Evolutionary conservation across 1,140 invertebrate genomes (phyloP), one percentile per base, ranked within the genome.

Genomic region (Lepidurus apus): DNA sequence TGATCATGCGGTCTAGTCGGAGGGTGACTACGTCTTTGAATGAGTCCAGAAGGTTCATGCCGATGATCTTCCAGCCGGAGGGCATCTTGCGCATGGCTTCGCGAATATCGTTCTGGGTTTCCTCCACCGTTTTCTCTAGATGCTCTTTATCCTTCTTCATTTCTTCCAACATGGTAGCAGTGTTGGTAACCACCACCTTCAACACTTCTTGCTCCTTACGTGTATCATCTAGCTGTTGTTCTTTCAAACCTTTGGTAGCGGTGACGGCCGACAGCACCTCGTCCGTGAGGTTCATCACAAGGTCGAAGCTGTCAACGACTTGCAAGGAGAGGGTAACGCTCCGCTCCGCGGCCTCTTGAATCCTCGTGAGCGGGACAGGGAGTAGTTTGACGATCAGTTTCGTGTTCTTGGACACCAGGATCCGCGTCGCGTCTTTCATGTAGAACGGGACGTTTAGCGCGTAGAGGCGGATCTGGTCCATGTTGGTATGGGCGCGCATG

Each of bases 271-370:
- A 13, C 26, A 78, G 11, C 8, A 73, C 34, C 42, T 78, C 77
- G 13, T 43, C 77, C 34, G 53, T 78, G 13, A 78, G 47, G 53
- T 78, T 78, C 24, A 78, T 78, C 1, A 78, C 77, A 1, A 21
- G 7, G 21, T 75, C 34, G 42, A 78, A 78, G 47, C 42, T 24
- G 7, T 34, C 53, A 1, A 78, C 77, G 17, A 78, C 73, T n/a
- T 26, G 34, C n/a, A 17, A n/a, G 1, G 65, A 74, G 1, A 78
- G 73, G n/a, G 9, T 42, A 11, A 73, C 21, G 26, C 65, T 73
- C 26, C 34, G 26, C 34, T 74, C 43, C 6, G 77, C 26, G 11
- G 73, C 65, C 9, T 78, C 26, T 10, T 42, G 42, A 10, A 78
- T 78, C 6, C 42, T 1, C 7, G 0, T n/a, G 9, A 78, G 73